Evolutionary conservation across 1,140 invertebrate genomes (phyloP).

Genomic region (Macrocentrus cingulum): DNA sequence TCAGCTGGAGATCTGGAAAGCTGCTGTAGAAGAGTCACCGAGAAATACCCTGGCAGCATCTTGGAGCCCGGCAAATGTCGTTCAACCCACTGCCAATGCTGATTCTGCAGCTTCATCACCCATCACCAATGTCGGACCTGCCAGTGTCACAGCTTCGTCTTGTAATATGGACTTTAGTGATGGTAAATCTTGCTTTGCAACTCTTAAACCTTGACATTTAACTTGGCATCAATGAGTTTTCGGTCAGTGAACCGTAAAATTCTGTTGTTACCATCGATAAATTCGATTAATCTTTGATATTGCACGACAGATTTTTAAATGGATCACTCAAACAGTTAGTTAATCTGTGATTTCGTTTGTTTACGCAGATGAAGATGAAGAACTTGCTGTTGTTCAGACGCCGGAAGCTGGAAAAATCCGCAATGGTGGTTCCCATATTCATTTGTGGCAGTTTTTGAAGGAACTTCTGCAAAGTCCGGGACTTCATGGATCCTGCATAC

Average conservation of each 20-base stretch:
- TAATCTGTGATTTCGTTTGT: constrained; percentile 5
- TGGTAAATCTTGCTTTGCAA: constrained; percentile 52
- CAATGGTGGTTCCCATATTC: constrained; percentile 82
- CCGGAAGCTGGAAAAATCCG: constrained; percentile 50
- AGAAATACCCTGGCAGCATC: constrained; percentile 52
- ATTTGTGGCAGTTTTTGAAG: constrained; percentile 99
- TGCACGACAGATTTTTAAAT: too few relatives aligned
- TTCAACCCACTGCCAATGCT: constrained; percentile 41
- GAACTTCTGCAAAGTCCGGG: constrained; percentile 88
- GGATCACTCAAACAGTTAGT: too few relatives aligned
- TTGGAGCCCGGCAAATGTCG: constrained; percentile 50
- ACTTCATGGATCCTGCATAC: constrained; percentile 87
- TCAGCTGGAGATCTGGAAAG: constrained; percentile 91
- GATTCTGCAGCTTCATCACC: constrained; percentile 38
- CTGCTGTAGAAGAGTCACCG: constrained; percentile 64
- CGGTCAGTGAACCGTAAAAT: too few relatives aligned
- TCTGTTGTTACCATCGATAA: too few relatives aligned
- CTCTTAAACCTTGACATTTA: too few relatives aligned
- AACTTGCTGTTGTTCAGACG: constrained; percentile 39
- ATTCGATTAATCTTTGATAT: too few relatives aligned
- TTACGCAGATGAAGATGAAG: constrained; percentile 57
- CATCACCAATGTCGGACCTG: constrained; percentile 37
- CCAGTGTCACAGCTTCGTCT: constrained; percentile 42
- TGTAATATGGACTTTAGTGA: constrained; percentile 63
- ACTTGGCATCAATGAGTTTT: too few relatives aligned